Evolutionary conservation across 2,113 vertebrate species (phyloP).

Genomic region (Melanotaenia duboulayi): DNA sequence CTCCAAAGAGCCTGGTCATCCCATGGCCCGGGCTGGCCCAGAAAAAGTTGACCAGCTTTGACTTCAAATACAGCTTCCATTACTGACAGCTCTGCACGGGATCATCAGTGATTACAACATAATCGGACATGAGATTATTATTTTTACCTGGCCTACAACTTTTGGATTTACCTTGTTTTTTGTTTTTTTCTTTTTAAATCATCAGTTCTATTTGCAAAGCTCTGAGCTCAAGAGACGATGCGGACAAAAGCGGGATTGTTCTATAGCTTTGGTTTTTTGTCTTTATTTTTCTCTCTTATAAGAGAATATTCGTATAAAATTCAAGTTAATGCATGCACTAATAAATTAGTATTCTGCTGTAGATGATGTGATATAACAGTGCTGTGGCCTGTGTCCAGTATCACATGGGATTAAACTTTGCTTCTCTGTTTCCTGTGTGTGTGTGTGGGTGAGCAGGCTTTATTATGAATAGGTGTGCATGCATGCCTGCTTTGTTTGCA

Average conservation of each 20-base stretch:
- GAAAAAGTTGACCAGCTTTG: conserved; percentile 29
- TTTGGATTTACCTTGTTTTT: conserved; percentile 45
- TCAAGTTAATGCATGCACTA: not conserved
- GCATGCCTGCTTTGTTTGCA: conserved; percentile 21
- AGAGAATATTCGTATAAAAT: not conserved
- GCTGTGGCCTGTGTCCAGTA: conserved; percentile 26
- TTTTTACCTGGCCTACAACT: conserved; percentile 13
- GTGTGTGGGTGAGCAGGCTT: conserved; percentile 1
- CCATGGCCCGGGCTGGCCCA: conserved; percentile 60
- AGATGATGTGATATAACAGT: conserved; percentile 52
- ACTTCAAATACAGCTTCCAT: not conserved
- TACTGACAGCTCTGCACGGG: conserved; percentile 32
- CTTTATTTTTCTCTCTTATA: not conserved
- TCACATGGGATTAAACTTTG: conserved; percentile 17
- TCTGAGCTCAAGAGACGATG: conserved; percentile 12
- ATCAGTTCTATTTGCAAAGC: not conserved
- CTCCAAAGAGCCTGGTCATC: conserved; percentile 78
- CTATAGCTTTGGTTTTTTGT: conserved; percentile 18
- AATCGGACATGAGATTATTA: conserved; percentile 23
- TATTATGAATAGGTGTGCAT: not conserved
- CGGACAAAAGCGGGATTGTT: conserved; percentile 16
- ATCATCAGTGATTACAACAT: conserved; percentile 23
- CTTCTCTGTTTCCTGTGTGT: conserved; percentile 13
- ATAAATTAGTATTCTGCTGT: conserved; percentile 1
- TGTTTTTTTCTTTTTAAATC: not conserved